Evolutionary conservation across 1,140 invertebrate genomes (phyloP).

Genomic region (Rhysida immarginata): DNA sequence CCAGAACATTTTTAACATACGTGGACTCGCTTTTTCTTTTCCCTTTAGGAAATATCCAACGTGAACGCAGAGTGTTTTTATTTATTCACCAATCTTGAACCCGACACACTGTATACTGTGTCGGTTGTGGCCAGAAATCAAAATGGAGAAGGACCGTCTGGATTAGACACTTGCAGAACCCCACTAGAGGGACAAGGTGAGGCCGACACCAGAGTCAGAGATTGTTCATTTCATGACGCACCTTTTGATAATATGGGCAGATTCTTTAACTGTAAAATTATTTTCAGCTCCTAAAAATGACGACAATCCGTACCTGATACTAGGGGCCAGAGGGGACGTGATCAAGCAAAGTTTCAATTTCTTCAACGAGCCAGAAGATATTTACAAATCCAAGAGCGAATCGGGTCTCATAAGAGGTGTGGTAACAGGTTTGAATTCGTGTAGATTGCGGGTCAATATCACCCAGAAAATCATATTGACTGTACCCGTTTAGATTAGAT

Average conservation of each 20-base stretch:
- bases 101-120: conserved; percentile 57
- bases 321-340: conserved; percentile 49
- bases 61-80: conserved; percentile 46
- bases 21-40: too few species aligned
- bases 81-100: conserved; percentile 58
- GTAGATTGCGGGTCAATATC: too few species aligned
- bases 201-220: too few species aligned
- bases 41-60: conserved; percentile 50
- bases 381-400: conserved; percentile 28
- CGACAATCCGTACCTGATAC: conserved; percentile 42
- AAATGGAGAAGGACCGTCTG: conserved; percentile 57
- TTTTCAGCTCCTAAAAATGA: background rate
- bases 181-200: conserved; percentile 45
- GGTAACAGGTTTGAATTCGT: too few species aligned
- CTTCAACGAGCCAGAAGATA: conserved; percentile 42
- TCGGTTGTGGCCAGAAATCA: conserved; percentile 61
- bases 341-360: conserved; percentile 49
- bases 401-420: conserved; percentile 16
- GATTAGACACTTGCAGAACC: conserved; percentile 44
- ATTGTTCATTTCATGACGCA: too few species aligned
- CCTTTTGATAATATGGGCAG: too few species aligned
- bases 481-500: too few species aligned
- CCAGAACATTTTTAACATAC: too few species aligned
- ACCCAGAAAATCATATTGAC: too few species aligned
- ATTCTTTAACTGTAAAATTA: too few species aligned